Conservation (phyloP, 2,113 vertebrate species). For the Clinocottus analis region DNA sequence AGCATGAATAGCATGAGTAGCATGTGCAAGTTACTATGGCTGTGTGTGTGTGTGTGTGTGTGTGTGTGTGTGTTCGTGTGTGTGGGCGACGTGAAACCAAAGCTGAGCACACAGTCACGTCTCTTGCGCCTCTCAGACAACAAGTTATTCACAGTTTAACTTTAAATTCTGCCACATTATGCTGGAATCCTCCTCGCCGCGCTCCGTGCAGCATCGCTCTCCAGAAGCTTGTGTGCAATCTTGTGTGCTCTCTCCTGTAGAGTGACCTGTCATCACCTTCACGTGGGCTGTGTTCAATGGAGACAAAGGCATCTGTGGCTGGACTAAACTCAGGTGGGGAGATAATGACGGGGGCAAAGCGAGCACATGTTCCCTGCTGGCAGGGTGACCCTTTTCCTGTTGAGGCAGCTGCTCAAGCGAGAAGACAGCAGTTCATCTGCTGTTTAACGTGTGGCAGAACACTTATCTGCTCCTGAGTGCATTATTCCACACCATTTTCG, state of each 20-base stretch:
- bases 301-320: conserved; percentile 58
- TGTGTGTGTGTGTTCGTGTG: neutral
- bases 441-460: conserved; percentile 7
- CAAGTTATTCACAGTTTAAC: conserved; percentile 9
- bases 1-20: conserved; percentile 5
- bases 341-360: conserved; percentile 31
- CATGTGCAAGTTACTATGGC: conserved; percentile 23
- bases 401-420: conserved; percentile 20
- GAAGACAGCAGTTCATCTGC: conserved; percentile 20
- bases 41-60: conserved; percentile 21
- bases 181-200: conserved; percentile 1
- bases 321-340: conserved; percentile 16
- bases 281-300: conserved; percentile 13
- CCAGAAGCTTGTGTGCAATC: conserved; percentile 38
- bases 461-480: conserved; percentile 1
- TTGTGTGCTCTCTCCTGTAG: conserved; percentile 20
- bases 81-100: neutral
- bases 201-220: neutral
- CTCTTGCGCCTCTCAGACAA: neutral
- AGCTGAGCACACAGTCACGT: neutral
- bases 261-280: conserved; percentile 29
- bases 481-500: neutral
- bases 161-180: conserved; percentile 29
- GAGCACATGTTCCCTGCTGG: conserved; percentile 42
- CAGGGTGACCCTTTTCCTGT: conserved; percentile 36